Evolutionary conservation across 2,113 vertebrate species (phyloP).

Genomic region (Malurus melanocephalus): DNA sequence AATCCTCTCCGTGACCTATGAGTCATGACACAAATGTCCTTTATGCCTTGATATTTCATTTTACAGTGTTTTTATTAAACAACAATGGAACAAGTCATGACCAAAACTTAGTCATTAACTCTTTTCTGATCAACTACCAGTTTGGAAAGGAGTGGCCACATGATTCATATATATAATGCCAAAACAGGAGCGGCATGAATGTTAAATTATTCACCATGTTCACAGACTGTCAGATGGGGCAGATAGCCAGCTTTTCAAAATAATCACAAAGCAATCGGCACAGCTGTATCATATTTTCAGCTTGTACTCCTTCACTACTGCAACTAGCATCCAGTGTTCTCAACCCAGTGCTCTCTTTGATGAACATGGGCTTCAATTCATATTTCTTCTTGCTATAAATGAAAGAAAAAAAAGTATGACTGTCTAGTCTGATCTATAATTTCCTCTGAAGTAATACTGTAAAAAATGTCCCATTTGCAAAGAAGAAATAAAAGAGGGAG

Average conservation of each 20-base stretch:
- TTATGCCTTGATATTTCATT: conserved; percentile 38
- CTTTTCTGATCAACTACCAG: conserved; percentile 30
- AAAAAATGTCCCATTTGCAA: conserved; percentile 30
- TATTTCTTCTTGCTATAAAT: conserved; percentile 31
- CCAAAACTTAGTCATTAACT: conserved; percentile 46
- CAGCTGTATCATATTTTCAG: conserved; percentile 69
- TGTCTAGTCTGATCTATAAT: conserved; percentile 18
- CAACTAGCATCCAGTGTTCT: conserved; percentile 32
- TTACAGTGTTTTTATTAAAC: conserved; percentile 6
- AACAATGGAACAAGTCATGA: conserved; percentile 39
- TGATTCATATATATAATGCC: conserved; percentile 56
- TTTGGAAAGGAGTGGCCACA: conserved; percentile 52
- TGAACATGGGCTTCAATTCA: not conserved
- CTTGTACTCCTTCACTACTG: conserved; percentile 41
- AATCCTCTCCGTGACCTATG: not conserved
- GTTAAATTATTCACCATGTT: conserved; percentile 70
- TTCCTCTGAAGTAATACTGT: not conserved
- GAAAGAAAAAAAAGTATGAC: not conserved
- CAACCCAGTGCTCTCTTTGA: conserved; percentile 31
- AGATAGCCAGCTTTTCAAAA: conserved; percentile 70
- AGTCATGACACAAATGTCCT: conserved; percentile 16
- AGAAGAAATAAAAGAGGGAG: conserved; percentile 5
- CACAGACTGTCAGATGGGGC: conserved; percentile 70
- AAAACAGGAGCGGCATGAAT: conserved; percentile 67
- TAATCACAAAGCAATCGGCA: conserved; percentile 54